phyloP scores from a whole-genome alignment of 2,113 vertebrate genomes.

The Haemorhous mexicanus region DNA sequence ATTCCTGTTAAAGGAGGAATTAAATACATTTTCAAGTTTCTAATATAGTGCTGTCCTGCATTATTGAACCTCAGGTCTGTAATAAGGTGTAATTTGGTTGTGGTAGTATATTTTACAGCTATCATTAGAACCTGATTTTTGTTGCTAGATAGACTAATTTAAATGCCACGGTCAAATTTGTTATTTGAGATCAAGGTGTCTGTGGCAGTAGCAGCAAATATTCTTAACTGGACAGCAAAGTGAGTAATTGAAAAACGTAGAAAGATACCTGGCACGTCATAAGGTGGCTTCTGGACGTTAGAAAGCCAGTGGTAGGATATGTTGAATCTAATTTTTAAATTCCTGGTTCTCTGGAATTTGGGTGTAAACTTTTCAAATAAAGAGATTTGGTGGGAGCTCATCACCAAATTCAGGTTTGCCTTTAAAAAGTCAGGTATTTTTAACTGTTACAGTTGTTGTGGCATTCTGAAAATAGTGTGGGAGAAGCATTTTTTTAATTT shows the following conservation, averaged over 20 bases:
- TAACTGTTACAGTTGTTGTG: neutral
- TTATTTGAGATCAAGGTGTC: neutral
- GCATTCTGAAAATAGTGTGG: neutral
- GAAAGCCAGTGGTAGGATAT: neutral
- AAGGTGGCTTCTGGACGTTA: neutral
- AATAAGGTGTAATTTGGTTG: neutral
- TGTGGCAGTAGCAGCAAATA: neutral
- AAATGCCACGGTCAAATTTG: neutral
- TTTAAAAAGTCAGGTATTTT: neutral
- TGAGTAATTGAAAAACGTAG: accelerated
- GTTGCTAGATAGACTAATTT: neutral
- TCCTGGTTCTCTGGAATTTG: accelerated
- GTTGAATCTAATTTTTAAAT: neutral
- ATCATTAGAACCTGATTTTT: neutral
- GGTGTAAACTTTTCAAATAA: neutral
- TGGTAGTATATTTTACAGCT: neutral
- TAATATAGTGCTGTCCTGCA: accelerated
- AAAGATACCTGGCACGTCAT: neutral
- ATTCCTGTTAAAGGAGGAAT: neutral
- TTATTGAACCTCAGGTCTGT: neutral
- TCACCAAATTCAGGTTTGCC: neutral
- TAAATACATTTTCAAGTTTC: accelerated
- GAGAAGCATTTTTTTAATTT: neutral
- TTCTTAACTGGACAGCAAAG: neutral
- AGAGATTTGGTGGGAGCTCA: neutral